A percentile compares a stretch with the other conserved stretches of the same genome.
Conservation (phyloP, 2,113 vertebrate genomes). For the Bujurquina vittata region DNA sequence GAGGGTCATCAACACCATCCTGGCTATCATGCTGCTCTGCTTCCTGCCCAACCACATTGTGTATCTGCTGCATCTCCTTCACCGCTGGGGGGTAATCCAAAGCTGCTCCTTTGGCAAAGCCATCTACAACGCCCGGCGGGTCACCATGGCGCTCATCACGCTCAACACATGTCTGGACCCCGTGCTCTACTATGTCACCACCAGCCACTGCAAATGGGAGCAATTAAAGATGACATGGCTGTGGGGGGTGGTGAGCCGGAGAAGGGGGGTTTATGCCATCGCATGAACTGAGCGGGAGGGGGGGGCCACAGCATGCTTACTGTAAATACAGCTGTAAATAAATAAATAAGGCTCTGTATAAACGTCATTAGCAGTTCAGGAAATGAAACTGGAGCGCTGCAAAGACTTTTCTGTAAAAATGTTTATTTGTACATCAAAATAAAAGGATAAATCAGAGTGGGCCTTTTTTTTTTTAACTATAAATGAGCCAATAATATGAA, state of each 20-base stretch:
- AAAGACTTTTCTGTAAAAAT: constrained; percentile 49
- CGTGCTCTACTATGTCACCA: constrained; percentile 81
- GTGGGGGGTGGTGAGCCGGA: constrained; percentile 25
- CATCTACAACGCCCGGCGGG: constrained; percentile 70
- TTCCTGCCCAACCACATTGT: constrained; percentile 81
- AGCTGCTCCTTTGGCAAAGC: rapidly evolving
- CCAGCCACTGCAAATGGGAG: constrained; percentile 71
- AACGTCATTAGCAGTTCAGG: not conserved
- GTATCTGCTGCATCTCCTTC: constrained; percentile 79
- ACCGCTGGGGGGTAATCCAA: constrained; percentile 52
- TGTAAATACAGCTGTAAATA: constrained; percentile 16
- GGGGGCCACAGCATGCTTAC: not conserved
- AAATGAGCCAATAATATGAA: not conserved
- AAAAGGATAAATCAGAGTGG: not conserved
- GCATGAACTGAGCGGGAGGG: not conserved
- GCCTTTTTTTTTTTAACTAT: not conserved
- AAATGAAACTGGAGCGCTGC: not conserved
- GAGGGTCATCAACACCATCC: constrained; percentile 78
- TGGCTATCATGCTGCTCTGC: constrained; percentile 84
- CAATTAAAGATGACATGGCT: constrained; percentile 28
- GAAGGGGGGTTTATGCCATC: constrained; percentile 68
- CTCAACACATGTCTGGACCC: constrained; percentile 87
- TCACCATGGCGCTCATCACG: constrained; percentile 79
- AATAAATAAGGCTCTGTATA: not conserved
- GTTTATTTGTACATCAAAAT: constrained; percentile 55